phyloP scores from a whole-genome alignment of 2,888 invertebrate genomes.

The Branchipolynoe longqiensis region DNA sequence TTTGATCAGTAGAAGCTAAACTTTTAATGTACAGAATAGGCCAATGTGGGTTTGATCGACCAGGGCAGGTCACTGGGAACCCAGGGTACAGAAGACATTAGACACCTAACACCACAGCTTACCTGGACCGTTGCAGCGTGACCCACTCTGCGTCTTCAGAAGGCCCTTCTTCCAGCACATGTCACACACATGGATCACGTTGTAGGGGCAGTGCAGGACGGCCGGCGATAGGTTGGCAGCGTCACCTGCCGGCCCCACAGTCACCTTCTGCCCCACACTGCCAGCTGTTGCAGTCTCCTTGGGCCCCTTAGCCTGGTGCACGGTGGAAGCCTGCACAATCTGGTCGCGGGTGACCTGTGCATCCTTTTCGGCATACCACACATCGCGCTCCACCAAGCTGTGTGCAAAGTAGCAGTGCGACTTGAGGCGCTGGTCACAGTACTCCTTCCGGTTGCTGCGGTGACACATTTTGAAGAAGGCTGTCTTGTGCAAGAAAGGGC shows the following conservation, averaged over 20 bases:
- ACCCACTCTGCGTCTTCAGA: conserved; percentile 63
- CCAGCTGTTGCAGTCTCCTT: background rate
- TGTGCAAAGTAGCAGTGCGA: conserved; percentile 75
- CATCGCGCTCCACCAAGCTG: conserved; percentile 77
- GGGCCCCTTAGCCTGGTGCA: background rate
- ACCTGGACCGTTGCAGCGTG: conserved; percentile 41
- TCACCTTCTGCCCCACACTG: background rate
- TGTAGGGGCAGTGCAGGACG: conserved; percentile 69
- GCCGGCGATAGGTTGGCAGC: conserved; percentile 42
- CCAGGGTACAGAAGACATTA: too few species aligned
- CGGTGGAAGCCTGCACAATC: conserved; percentile 66
- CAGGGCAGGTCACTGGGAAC: too few species aligned
- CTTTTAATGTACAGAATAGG: too few species aligned
- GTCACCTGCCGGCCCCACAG: conserved; percentile 1
- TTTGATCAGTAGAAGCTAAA: too few species aligned
- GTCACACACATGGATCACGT: conserved; percentile 73
- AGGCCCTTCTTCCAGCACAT: conserved; percentile 76
- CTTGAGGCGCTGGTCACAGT: conserved; percentile 69
- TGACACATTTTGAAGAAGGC: conserved; percentile 78
- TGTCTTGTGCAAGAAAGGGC: conserved; percentile 74
- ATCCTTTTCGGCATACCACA: conserved; percentile 79
- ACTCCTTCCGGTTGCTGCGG: conserved; percentile 73
- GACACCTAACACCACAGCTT: too few species aligned
- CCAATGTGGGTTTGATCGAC: too few species aligned
- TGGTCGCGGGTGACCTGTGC: conserved; percentile 71